These are phyloP conservation scores for Rutpela maculata DNA, from an alignment of 2,888 invertebrate genomes.

Conservation along the genomic window DNA sequence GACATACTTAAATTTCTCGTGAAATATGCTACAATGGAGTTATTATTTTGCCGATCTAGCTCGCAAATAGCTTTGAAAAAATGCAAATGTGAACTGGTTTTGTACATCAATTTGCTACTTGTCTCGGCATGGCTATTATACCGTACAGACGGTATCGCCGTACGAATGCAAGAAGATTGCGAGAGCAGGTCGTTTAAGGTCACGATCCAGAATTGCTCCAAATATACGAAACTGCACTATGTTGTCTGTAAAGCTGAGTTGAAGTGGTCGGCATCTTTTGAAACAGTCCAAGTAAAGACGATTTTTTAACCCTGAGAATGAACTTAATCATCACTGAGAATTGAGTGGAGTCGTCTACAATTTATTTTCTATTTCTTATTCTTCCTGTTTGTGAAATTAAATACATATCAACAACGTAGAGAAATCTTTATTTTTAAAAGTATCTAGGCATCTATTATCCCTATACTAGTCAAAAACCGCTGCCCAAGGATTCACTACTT, in stretches of 20 bases:
- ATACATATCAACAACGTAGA: no score
- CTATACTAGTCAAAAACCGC: no score
- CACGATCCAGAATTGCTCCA: neutral
- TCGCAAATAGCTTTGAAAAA: neutral
- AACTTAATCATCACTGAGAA: neutral
- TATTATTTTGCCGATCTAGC: neutral
- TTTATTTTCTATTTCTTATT: no score
- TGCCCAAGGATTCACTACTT: no score
- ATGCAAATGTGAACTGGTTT: conserved; percentile 1
- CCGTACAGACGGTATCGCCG: neutral
- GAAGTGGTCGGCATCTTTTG: neutral
- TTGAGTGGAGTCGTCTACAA: no score
- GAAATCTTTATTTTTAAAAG: no score
- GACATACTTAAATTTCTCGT: neutral
- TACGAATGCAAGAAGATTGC: conserved; percentile 3
- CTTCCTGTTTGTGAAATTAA: no score
- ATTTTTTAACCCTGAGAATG: neutral
- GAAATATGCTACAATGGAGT: neutral
- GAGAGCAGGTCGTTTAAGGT: conserved; percentile 4
- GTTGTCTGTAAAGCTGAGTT: neutral
- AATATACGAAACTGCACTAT: neutral
- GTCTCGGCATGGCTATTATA: conserved; percentile 7
- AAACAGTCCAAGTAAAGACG: neutral
- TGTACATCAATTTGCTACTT: neutral
- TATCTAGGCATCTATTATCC: no score